phyloP scores from a whole-genome alignment of 1,140 invertebrate genomes.

The Ladona fulva region DNA sequence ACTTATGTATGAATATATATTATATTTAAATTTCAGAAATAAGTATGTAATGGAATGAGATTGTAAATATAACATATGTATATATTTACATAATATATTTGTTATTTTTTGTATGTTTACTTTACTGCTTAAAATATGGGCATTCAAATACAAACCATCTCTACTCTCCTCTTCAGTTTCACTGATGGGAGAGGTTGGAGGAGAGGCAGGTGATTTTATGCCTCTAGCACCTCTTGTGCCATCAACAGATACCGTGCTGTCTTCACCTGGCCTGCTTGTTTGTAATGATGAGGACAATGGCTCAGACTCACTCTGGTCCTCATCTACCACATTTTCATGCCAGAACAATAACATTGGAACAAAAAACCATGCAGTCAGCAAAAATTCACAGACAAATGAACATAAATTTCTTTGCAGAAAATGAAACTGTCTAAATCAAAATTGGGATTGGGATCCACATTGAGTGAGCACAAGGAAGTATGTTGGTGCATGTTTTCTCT shows the following conservation, averaged over 20 bases:
- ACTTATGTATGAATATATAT: no score
- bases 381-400: not conserved
- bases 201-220: conserved; percentile 41
- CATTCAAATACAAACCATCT: conserved; percentile 33
- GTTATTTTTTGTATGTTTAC: conserved; percentile 19
- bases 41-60: no score
- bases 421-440: no score
- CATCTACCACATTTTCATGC: conserved; percentile 19
- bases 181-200: conserved; percentile 42
- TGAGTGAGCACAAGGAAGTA: no score
- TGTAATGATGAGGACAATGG: conserved; percentile 29
- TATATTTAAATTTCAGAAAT: no score
- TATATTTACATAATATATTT: no score
- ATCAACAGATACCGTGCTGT: conserved; percentile 13
- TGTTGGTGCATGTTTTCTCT: no score
- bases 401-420: not conserved
- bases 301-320: conserved; percentile 22
- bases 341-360: not conserved
- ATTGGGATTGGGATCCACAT: no score
- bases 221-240: not conserved
- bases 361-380: not conserved
- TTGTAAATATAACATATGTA: no score
- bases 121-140: no score
- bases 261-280: conserved; percentile 23
- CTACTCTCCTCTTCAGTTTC: conserved; percentile 73